Percentiles rank a stretch among this genome's conserved stretches.
Evolutionary conservation across 2,888 invertebrate species (phyloP).

Genomic region (Megaustenia siamemsis): DNA sequence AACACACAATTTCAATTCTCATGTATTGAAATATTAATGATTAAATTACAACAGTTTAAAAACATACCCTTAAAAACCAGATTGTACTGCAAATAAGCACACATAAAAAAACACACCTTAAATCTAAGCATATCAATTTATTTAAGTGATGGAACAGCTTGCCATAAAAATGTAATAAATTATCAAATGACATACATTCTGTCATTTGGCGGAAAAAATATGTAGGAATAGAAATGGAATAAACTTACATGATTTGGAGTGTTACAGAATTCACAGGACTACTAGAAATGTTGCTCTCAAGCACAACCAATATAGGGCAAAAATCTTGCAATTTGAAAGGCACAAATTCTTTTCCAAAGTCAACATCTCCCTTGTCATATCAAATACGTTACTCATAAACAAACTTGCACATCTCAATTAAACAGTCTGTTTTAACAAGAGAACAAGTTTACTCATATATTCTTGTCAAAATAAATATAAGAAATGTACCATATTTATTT

Average conservation of each 20-base stretch:
- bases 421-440: background rate
- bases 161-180: background rate
- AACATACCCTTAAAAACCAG: too few relatives aligned
- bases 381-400: background rate
- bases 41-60: too few relatives aligned
- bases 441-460: background rate
- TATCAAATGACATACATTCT: background rate
- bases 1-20: too few relatives aligned
- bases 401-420: background rate
- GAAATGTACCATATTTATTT: background rate
- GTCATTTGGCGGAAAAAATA: background rate
- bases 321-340: background rate
- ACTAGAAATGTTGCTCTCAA: background rate
- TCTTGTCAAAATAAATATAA: background rate
- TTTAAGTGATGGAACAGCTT: background rate
- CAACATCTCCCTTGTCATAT: background rate
- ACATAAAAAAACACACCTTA: too few relatives aligned
- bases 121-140: too few relatives aligned
- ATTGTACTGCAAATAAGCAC: too few relatives aligned
- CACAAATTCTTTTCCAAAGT: background rate
- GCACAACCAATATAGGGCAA: background rate
- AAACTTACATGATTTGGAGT: background rate
- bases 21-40: too few relatives aligned
- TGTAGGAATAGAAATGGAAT: background rate
- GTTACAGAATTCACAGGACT: background rate